phyloP scores from a whole-genome alignment of 1,140 invertebrate genomes.

The Caenorhabditis remanei region DNA sequence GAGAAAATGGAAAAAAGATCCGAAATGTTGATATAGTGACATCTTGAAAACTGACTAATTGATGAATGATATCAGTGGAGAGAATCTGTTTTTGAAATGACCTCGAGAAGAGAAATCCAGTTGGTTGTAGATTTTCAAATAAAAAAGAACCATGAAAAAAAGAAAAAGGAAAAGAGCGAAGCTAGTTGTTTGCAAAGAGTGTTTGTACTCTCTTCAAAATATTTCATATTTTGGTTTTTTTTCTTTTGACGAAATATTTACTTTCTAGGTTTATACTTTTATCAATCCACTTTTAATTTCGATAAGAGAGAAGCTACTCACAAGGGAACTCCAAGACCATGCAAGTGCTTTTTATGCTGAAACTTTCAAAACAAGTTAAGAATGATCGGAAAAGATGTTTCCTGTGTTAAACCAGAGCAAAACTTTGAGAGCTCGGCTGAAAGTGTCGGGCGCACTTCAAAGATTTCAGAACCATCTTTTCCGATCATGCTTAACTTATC shows the following conservation, averaged over 20 bases:
- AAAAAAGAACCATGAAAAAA: constrained; percentile 5
- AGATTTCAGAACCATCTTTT: no score
- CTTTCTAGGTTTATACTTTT: constrained; percentile 7
- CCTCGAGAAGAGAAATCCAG: not conserved
- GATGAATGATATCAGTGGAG: not conserved
- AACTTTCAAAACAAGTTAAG: no score
- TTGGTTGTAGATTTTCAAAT: not conserved
- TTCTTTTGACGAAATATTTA: not conserved
- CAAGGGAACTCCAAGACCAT: no score
- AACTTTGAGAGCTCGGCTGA: no score
- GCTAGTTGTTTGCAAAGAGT: constrained; percentile 26
- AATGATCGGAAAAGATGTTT: no score
- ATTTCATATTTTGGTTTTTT: constrained; percentile 48
- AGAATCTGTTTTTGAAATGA: not conserved
- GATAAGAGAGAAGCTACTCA: no score
- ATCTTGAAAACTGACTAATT: not conserved
- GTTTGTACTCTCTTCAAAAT: constrained; percentile 46
- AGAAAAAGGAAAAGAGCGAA: not conserved
- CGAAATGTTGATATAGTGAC: constrained; percentile 38
- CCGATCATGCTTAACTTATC: no score
- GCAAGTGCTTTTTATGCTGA: no score
- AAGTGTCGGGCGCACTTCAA: no score
- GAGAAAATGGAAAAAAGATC: not conserved
- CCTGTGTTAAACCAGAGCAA: no score
- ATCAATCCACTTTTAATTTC: not conserved